Conservation (phyloP, 2,797 vertebrate species). For the Cottoperca gobio region DNA sequence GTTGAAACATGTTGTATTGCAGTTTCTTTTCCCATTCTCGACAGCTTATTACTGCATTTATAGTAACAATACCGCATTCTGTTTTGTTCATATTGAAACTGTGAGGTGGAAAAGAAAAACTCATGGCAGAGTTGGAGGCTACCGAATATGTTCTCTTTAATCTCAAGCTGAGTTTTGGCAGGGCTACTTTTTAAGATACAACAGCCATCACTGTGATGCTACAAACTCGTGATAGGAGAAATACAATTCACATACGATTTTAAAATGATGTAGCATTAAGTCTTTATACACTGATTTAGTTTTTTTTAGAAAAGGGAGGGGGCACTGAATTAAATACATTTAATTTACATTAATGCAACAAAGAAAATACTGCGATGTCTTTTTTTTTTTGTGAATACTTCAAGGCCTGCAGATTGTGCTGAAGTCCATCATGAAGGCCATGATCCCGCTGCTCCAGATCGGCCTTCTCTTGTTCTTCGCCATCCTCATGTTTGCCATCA, state of each 20-base stretch:
- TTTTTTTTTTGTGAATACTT: constrained; percentile 16
- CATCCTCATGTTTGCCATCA: constrained; percentile 99
- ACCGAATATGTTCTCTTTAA: neutral
- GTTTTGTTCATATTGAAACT: constrained; percentile 4
- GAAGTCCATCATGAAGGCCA: constrained; percentile 99
- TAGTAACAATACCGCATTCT: neutral
- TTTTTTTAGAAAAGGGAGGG: no score
- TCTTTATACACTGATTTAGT: no score
- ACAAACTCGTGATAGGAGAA: neutral
- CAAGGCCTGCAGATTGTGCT: constrained; percentile 97
- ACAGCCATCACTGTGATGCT: neutral
- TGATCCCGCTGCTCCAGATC: constrained; percentile 98
- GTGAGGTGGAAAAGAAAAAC: neutral
- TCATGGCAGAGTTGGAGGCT: neutral
- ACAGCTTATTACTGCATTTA: neutral
- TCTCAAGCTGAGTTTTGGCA: neutral
- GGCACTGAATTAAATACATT: neutral
- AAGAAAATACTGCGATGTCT: neutral
- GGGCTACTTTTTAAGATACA: neutral
- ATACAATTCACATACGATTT: neutral
- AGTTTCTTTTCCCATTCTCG: neutral
- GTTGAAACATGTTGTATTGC: neutral
- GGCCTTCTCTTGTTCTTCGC: constrained; percentile 98
- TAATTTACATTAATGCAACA: neutral
- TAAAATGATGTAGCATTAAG: neutral